phyloP scores from a whole-genome alignment of 2,797 vertebrate species.

The Luscinia luscinia region DNA sequence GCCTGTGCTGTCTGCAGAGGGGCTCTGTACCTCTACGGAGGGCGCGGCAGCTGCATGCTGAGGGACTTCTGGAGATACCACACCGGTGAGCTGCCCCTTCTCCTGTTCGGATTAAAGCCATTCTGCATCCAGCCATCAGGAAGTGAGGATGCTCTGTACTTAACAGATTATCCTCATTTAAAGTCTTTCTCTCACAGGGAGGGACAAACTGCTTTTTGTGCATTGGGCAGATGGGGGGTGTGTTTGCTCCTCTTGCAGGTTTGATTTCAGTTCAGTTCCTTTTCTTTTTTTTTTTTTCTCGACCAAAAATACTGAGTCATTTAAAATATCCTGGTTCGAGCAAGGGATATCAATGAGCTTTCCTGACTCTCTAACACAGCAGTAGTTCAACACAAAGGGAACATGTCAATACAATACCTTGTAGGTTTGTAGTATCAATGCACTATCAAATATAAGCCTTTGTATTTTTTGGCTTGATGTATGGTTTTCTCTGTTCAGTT shows the following conservation, averaged over 20 bases:
- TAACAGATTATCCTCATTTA: background rate
- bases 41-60: constrained; percentile 73
- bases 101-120: background rate
- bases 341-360: background rate
- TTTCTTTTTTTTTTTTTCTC: background rate
- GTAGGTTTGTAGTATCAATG: background rate
- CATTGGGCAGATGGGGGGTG: background rate
- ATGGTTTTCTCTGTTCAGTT: background rate
- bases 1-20: constrained; percentile 78
- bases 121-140: background rate
- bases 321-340: background rate
- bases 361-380: background rate
- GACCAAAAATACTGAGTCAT: background rate
- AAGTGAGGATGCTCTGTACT: background rate
- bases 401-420: background rate
- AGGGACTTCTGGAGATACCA: constrained; percentile 88
- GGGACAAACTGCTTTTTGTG: background rate
- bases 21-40: constrained; percentile 84
- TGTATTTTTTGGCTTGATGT: background rate
- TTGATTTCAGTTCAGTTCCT: background rate
- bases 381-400: background rate
- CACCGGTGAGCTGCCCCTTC: constrained; percentile 77
- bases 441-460: background rate
- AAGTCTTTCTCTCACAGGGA: background rate
- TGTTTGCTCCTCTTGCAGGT: background rate